These are phyloP conservation scores for Siphlonurus alternatus DNA, from an alignment of 2,888 invertebrate genomes.

Conservation along the genomic window DNA sequence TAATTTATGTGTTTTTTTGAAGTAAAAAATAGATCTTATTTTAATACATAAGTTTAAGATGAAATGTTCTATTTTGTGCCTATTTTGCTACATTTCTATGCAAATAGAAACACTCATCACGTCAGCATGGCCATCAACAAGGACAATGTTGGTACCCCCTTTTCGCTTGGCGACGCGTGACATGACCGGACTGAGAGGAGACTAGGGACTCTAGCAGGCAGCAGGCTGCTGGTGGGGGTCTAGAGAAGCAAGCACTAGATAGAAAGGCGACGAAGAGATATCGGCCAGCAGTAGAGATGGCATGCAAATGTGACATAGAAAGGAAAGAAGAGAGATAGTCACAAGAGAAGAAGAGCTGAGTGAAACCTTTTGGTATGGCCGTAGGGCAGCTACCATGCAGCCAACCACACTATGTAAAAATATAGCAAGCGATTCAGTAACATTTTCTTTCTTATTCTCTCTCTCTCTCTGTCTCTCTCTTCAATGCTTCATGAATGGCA, in stretches of 20 bases:
- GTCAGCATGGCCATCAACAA: too few relatives aligned
- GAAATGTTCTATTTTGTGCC: too few relatives aligned
- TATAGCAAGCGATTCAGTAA: neutral
- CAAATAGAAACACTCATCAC: too few relatives aligned
- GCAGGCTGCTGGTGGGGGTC: neutral
- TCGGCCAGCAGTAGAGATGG: neutral
- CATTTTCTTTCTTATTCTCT: neutral
- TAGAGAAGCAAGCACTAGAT: neutral
- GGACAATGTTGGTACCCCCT: too few relatives aligned
- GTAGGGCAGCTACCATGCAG: neutral
- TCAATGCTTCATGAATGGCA: neutral
- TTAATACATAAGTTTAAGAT: too few relatives aligned
- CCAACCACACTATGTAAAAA: neutral
- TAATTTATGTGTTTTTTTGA: too few relatives aligned
- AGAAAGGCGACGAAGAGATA: neutral
- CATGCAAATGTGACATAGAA: neutral
- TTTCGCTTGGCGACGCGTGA: too few relatives aligned
- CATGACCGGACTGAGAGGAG: too few relatives aligned
- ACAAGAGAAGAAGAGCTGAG: neutral
- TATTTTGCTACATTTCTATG: too few relatives aligned
- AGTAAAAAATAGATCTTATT: too few relatives aligned
- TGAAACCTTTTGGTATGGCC: neutral
- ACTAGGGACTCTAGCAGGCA: too few relatives aligned
- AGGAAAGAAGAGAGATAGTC: too few relatives aligned
- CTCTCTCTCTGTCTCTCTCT: neutral